Percentiles rank a stretch among this genome's conserved stretches.
Evolutionary conservation across 2,888 invertebrate genomes (phyloP).

Genomic region (Hydrotaea diabolus): DNA sequence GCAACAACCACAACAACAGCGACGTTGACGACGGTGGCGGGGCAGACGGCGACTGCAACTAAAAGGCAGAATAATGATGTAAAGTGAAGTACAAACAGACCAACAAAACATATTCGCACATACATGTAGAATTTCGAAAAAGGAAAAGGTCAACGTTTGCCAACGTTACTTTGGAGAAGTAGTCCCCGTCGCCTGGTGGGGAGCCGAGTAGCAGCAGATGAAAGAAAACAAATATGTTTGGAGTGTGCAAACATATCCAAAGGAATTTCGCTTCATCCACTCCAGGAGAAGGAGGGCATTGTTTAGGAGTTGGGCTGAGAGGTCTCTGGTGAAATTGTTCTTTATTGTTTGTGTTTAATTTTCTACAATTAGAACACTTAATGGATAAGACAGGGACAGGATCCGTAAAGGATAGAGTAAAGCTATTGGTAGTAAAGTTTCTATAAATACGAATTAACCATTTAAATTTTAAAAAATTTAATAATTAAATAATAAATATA

Average conservation of each 20-base stretch:
- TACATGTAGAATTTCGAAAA: constrained; percentile 40
- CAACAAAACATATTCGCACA: constrained; percentile 44
- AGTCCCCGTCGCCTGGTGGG: not conserved
- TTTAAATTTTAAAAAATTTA: too few species aligned
- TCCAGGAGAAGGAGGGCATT: not conserved
- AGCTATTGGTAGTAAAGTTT: not conserved
- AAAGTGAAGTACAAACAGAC: constrained; percentile 32
- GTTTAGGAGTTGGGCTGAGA: constrained; percentile 23
- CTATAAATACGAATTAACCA: too few species aligned
- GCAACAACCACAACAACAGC: constrained; percentile 15
- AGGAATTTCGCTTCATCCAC: constrained; percentile 23
- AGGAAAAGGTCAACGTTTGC: constrained; percentile 65
- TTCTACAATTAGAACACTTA: not conserved
- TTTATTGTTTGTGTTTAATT: constrained; percentile 27
- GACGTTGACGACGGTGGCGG: not conserved
- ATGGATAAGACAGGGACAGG: not conserved
- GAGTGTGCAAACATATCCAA: not conserved
- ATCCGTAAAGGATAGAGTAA: not conserved
- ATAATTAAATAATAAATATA: too few species aligned
- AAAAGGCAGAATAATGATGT: constrained; percentile 33
- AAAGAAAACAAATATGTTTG: constrained; percentile 20
- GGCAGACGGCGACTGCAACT: not conserved
- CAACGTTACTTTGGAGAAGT: constrained; percentile 47
- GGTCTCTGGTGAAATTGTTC: constrained; percentile 7
- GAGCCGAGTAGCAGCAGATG: not conserved